These are phyloP conservation scores for Xylota sylvarum DNA, from an alignment of 2,888 invertebrate species.

Conservation along the genomic window DNA sequence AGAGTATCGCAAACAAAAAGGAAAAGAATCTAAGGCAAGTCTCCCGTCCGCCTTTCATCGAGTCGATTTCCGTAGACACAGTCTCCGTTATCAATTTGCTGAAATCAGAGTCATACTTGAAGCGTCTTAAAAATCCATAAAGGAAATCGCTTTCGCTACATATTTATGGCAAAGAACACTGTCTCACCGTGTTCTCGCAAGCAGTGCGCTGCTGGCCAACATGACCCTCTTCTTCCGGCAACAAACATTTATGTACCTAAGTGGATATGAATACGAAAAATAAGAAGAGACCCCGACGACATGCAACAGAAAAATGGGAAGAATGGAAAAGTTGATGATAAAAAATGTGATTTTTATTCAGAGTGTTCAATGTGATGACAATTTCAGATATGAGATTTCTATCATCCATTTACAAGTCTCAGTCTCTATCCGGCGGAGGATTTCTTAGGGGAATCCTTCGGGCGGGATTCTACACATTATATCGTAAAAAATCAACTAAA, in stretches of 20 bases:
- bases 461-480: slow-evolving; percentile 15
- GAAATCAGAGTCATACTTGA: slow-evolving; percentile 76
- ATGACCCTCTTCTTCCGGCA: slow-evolving; percentile 60
- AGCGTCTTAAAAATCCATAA: slow-evolving; percentile 77
- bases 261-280: slow-evolving; percentile 72
- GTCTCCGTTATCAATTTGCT: slow-evolving; percentile 74
- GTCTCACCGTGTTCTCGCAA: slow-evolving; percentile 21
- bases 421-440: slow-evolving; percentile 51
- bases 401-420: slow-evolving; percentile 71
- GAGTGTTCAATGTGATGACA: slow-evolving; percentile 77
- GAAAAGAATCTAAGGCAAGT: slow-evolving; percentile 18
- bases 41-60: slow-evolving; percentile 59
- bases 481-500: slow-evolving; percentile 56
- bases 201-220: slow-evolving; percentile 32
- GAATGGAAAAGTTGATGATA: slow-evolving; percentile 68
- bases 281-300: slow-evolving; percentile 33
- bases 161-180: slow-evolving; percentile 62
- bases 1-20: slow-evolving; percentile 15
- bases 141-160: slow-evolving; percentile 72
- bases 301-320: slow-evolving; percentile 70
- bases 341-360: slow-evolving; percentile 77
- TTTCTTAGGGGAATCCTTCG: slow-evolving; percentile 36
- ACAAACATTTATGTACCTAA: slow-evolving; percentile 65
- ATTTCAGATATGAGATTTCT: slow-evolving; percentile 76
- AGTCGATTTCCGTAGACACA: slow-evolving; percentile 76